Evolutionary conservation across 2,113 vertebrate genomes (phyloP).

Genomic region (Erythrolamprus reginae): DNA sequence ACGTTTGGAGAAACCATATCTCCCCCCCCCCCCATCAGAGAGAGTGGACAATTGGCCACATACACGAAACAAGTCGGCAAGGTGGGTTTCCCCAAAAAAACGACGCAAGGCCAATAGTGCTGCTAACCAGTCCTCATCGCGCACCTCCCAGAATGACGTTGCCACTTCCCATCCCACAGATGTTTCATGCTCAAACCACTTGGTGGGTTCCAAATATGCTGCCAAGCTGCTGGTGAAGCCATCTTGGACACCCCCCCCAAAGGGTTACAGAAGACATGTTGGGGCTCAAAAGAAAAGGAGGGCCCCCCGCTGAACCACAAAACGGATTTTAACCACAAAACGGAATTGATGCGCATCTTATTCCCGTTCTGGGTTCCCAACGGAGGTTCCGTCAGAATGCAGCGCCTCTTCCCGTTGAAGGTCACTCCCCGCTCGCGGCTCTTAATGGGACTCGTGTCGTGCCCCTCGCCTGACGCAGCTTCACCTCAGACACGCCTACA

Average conservation of each 20-base stretch:
- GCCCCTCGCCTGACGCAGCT: slow-evolving; percentile 22
- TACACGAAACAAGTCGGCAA: not conserved
- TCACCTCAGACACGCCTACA: slow-evolving; percentile 33
- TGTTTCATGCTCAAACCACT: not conserved
- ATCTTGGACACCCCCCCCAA: not conserved
- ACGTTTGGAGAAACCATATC: not conserved
- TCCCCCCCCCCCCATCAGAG: not conserved
- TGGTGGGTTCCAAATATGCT: too few species aligned
- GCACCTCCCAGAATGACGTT: fast-evolving
- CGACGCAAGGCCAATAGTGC: not conserved
- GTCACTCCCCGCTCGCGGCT: slow-evolving; percentile 36
- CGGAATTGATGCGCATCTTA: not conserved
- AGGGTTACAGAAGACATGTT: not conserved
- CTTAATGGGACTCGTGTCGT: not conserved
- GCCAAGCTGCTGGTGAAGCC: not conserved
- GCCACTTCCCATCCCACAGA: not conserved
- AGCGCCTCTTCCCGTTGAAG: not conserved
- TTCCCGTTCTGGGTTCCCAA: not conserved
- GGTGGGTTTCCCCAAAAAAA: not conserved
- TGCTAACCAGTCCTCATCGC: not conserved
- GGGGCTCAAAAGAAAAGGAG: not conserved
- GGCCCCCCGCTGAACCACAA: not conserved
- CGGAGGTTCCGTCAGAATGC: slow-evolving; percentile 1
- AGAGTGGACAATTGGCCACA: not conserved
- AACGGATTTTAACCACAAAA: not conserved